These are phyloP conservation scores for Melinopterus prodromus DNA, from an alignment of 2,888 invertebrate genomes.

Conservation along the genomic window DNA sequence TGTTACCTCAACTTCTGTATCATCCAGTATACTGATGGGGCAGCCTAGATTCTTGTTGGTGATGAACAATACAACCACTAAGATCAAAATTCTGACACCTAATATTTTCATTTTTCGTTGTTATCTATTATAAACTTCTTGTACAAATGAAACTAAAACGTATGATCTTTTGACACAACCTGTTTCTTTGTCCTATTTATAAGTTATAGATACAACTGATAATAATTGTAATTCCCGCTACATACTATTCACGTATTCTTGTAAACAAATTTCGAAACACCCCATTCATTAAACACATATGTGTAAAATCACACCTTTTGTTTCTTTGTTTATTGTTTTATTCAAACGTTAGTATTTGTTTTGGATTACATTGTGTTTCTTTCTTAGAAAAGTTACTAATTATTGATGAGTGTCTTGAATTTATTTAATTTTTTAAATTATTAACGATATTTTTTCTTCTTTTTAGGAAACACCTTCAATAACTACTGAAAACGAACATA, in stretches of 20 bases:
- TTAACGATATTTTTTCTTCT: background rate
- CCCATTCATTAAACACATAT: no score
- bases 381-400: no score
- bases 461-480: background rate
- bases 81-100: background rate
- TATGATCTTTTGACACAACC: no score
- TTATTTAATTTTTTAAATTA: background rate
- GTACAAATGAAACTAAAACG: background rate
- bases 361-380: no score
- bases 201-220: no score
- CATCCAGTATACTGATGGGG: background rate
- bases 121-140: background rate
- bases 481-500: background rate
- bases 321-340: no score
- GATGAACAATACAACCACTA: background rate
- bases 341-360: no score
- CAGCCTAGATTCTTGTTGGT: background rate
- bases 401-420: background rate
- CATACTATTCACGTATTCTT: background rate
- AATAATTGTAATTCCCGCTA: no score
- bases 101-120: background rate
- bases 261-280: no score
- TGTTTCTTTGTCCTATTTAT: no score
- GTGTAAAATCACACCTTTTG: no score
- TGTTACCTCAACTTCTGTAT: background rate